Base-by-base conservation (phyloP, 1,140 invertebrate species). In the Mamestra configurata region DNA sequence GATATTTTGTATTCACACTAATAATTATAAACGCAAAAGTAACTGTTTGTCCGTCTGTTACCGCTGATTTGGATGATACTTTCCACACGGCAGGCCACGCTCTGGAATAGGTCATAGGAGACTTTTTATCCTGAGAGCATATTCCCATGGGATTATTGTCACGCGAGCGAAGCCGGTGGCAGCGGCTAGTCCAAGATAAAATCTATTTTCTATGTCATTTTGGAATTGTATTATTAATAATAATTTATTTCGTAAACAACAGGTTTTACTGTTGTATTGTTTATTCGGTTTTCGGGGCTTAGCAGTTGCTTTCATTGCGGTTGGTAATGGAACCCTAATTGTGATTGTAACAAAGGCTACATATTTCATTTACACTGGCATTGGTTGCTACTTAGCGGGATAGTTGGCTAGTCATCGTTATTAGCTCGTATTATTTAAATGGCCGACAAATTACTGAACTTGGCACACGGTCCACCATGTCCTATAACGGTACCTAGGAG, bases 251-350 rank as follows among this genome's bases (percentile, higher is more conserved):
- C n/a, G n/a, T n/a, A n/a, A n/a, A n/a, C n/a, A n/a, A n/a, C n/a
- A n/a, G n/a, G n/a, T n/a, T n/a, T n/a, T n/a, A n/a, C n/a, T n/a
- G n/a, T n/a, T 27, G 66, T 43, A 27, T 70, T 70, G 66, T 70
- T 70, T 49, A 51, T 49, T 27, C 20, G 20, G 22, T 43, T 49
- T 49, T 49, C 20, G 20, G 22, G 43, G 24, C 20, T 70, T 49
- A 31, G 31, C 43, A 70, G 43, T 18, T 70, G 66, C 20, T 70
- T 70, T 70, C 66, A 70, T 27, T 70, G 43, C 66, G 20, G 22
- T 70, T 46, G 22, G 66, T 70, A 70, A 70, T 70, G 40, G 66
- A 70, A 51, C 20, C 15, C 37, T 27, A 49, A 70, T 49, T 49
- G 66, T 49, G 43, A 70, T 49, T 49, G 55, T 27, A 15, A 70